Base-by-base conservation (phyloP, 2,113 vertebrate species). In the Ranitomeya variabilis region DNA sequence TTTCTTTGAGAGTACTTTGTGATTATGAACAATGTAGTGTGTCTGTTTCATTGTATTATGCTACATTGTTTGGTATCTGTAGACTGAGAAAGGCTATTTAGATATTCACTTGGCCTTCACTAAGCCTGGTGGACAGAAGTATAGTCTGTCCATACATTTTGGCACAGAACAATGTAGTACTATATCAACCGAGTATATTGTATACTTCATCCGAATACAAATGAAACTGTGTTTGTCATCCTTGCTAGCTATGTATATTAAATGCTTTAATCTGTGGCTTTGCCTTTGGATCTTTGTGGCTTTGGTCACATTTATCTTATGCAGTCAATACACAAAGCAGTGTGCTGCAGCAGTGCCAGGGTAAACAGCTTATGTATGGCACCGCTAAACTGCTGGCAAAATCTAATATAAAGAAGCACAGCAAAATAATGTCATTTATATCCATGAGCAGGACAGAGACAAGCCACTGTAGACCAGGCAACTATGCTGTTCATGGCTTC, bases 271-370 rank as follows among this genome's bases (percentile, higher is more conserved):
- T 67, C 14, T 85, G 82, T 67, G 74, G 87, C 87, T 85, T 89
- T 84, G 73, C 59, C 37, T 84, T 26, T n/a, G 11, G n/a, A 89
- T 59, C 81, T 67, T 59, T 85, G 81, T 69, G 74, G 82, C 79
- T 79, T 84, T 45, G 52, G 71, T 88, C 37, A 45, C 71, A 84
- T 71, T 66, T 13, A 79, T 85, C 60, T 66, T 79, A n/a, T 84
- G 23, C 2, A 69, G 59, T 89, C 74, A 37, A 57, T 85, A 79
- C 19, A 78, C 54, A 77, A 52, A 26, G 14, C 81, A 66, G 0
- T 54, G 23, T 26, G 7, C 71, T 54, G 37, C 45, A 60, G 55
- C 79, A 60, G 15, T 60, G 79, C 79, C 79, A 80, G 55, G 60
- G 79, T 19, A 57, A 59, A 60, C n/a, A 59, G 54, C 13, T 59